These are phyloP conservation scores for Pantherophis alleghaniensis DNA, from an alignment of 2,797 vertebrate genomes.

Conservation along the genomic window DNA sequence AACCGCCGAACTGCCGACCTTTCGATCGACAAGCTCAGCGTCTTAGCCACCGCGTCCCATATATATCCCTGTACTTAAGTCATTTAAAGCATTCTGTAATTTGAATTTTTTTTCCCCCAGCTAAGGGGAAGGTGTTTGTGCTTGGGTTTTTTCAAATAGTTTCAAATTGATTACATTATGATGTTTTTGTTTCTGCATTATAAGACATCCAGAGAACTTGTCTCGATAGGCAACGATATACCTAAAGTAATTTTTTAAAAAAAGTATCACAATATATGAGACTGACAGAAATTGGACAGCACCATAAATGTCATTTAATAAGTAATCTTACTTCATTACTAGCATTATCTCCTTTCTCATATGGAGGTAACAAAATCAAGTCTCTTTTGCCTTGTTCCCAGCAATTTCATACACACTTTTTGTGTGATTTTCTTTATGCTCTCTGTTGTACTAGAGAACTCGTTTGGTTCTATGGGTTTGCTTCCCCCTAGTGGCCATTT, in stretches of 20 bases:
- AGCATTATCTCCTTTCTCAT: neutral
- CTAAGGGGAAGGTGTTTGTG: neutral
- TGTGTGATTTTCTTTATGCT: neutral
- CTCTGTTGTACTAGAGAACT: neutral
- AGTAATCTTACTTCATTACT: neutral
- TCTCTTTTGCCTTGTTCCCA: neutral
- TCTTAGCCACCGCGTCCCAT: no score
- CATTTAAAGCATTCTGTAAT: neutral
- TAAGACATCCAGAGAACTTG: neutral
- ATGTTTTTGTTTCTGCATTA: neutral
- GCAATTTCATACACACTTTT: neutral
- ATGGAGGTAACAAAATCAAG: neutral
- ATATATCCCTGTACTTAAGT: neutral
- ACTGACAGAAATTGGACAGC: neutral
- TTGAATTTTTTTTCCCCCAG: neutral
- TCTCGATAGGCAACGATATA: neutral
- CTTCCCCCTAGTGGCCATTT: conserved; percentile 57
- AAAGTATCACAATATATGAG: neutral
- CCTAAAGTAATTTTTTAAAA: neutral
- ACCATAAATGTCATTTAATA: neutral
- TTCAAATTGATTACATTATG: neutral
- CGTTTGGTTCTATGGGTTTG: conserved; percentile 18
- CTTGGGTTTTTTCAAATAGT: neutral
- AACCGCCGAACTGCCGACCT: no score
- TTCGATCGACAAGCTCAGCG: no score